Evolutionary conservation across 2,797 vertebrate genomes (phyloP).

Genomic region (Parauchenoglanis ngamensis): DNA sequence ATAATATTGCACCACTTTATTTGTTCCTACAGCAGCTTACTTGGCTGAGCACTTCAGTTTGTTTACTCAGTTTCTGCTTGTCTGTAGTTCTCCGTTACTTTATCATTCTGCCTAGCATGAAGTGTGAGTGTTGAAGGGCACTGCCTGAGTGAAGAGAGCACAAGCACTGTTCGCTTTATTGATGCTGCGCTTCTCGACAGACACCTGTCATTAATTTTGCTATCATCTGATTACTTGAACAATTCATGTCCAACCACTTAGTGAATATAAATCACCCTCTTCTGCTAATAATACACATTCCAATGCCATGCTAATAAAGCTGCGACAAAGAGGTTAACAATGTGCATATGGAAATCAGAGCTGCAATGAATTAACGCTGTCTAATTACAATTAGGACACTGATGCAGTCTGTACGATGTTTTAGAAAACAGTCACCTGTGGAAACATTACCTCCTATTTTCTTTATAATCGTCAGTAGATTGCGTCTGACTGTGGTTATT

Average conservation of each 20-base stretch:
- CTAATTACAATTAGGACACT: conserved; percentile 22
- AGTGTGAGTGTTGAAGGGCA: conserved; percentile 28
- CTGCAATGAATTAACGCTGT: conserved; percentile 35
- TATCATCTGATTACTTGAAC: conserved; percentile 47
- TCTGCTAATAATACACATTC: conserved; percentile 27
- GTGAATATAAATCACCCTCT: conserved; percentile 46
- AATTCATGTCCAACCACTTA: conserved; percentile 27
- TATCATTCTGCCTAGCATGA: conserved; percentile 28
- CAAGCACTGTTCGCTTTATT: conserved; percentile 20
- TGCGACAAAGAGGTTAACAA: conserved; percentile 42
- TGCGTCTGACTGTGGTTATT: not conserved
- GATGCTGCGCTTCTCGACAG: conserved; percentile 24
- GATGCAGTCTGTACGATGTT: conserved; percentile 28
- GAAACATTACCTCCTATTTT: not conserved
- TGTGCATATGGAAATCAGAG: conserved; percentile 37
- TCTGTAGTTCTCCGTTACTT: not conserved
- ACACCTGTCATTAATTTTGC: conserved; percentile 55
- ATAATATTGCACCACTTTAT: conserved; percentile 35
- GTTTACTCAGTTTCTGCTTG: conserved; percentile 14
- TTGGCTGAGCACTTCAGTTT: conserved; percentile 6
- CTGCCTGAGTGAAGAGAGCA: not conserved
- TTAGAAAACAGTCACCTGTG: not conserved
- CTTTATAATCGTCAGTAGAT: not conserved
- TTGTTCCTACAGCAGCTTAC: not conserved
- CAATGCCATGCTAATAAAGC: conserved; percentile 54